phyloP scores from a whole-genome alignment of 2,797 vertebrate species.

The Ispidina picta region DNA sequence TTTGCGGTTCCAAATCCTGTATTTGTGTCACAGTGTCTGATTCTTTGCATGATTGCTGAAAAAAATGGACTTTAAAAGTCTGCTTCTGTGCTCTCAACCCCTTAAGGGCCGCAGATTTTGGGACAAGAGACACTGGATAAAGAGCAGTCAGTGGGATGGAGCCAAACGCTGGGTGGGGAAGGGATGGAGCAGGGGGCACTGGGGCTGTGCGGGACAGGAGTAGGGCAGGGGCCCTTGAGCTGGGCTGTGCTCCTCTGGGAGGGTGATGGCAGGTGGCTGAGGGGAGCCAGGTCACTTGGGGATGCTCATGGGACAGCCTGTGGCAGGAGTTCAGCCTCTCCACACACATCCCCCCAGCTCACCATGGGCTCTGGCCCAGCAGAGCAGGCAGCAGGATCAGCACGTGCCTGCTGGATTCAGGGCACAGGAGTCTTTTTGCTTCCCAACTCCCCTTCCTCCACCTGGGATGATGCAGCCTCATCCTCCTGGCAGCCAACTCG shows the following conservation, averaged over 20 bases:
- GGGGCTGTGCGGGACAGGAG: accelerated
- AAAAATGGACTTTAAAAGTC: slow-evolving; percentile 28
- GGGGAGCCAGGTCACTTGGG: neutral
- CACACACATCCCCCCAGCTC: accelerated
- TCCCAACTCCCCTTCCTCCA: neutral
- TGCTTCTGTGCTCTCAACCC: neutral
- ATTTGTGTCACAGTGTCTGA: slow-evolving; percentile 64
- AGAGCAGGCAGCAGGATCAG: accelerated
- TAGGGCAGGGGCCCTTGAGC: neutral
- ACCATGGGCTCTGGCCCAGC: accelerated
- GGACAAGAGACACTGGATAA: slow-evolving; percentile 1
- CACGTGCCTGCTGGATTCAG: neutral
- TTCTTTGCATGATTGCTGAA: slow-evolving; percentile 24
- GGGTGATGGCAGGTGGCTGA: accelerated
- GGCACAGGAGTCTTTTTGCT: accelerated
- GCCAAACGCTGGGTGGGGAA: neutral
- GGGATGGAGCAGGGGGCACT: accelerated
- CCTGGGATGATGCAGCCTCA: neutral
- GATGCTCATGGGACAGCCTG: neutral
- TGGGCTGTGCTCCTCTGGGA: neutral
- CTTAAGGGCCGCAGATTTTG: neutral
- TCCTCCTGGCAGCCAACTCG: accelerated
- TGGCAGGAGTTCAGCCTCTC: neutral
- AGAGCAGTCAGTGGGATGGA: neutral
- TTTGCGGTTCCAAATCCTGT: slow-evolving; percentile 49